phyloP scores from a whole-genome alignment of 64 coral and sea anemone genomes.

The Platygyra sinensis region DNA sequence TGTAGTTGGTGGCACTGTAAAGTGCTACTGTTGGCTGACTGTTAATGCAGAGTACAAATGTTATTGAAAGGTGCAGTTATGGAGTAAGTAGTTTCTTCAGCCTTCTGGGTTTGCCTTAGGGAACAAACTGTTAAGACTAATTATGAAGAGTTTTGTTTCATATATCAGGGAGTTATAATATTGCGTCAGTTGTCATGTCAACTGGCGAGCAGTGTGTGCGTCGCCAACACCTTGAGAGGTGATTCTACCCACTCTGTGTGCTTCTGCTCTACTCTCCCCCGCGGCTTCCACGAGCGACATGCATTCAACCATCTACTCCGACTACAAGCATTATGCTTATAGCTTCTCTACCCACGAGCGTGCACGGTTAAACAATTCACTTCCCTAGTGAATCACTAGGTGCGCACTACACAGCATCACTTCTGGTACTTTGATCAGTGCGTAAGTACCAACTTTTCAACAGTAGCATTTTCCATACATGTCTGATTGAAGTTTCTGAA shows the following conservation, averaged over 20 bases:
- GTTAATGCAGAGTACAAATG: too few species aligned
- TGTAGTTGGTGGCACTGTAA: too few species aligned
- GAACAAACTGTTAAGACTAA: slow-evolving; percentile 18
- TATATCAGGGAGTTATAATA: slow-evolving; percentile 30
- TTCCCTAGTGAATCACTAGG: slow-evolving; percentile 2
- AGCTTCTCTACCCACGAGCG: slow-evolving; percentile 50
- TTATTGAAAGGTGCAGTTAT: too few species aligned
- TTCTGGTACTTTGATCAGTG: slow-evolving; percentile 40
- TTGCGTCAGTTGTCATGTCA: slow-evolving; percentile 49
- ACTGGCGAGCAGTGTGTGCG: slow-evolving; percentile 25
- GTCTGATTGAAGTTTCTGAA: neutral
- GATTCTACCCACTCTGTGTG: slow-evolving; percentile 49
- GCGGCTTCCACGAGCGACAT: slow-evolving; percentile 36
- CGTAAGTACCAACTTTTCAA: slow-evolving; percentile 39
- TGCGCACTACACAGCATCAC: slow-evolving; percentile 32
- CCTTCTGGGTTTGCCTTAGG: neutral
- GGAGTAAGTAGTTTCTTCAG: neutral
- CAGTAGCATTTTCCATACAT: slow-evolving; percentile 5
- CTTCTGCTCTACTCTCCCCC: slow-evolving; percentile 45
- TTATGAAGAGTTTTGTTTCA: slow-evolving; percentile 52
- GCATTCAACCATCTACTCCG: slow-evolving; percentile 36
- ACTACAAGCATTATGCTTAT: slow-evolving; percentile 39
- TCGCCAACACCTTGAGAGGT: slow-evolving; percentile 37
- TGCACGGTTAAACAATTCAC: slow-evolving; percentile 44
- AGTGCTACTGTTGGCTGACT: too few species aligned